These are phyloP conservation scores for Tolypeutes matacus DNA, from an alignment of 2,797 vertebrate species.

Conservation along the genomic window DNA sequence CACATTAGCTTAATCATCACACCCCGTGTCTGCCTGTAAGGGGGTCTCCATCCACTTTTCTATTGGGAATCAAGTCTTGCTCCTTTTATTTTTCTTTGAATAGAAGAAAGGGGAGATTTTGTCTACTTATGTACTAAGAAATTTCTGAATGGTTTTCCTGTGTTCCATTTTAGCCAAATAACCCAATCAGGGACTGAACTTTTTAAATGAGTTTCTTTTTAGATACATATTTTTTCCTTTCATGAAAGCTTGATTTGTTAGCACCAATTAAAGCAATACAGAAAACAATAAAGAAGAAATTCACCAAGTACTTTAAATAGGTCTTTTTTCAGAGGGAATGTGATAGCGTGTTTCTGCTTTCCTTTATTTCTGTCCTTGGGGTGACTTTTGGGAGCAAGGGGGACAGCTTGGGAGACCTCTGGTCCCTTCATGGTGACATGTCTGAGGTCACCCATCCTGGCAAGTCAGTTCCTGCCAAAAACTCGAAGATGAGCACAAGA, in stretches of 20 bases:
- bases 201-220: slow-evolving; percentile 21
- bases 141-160: not conserved
- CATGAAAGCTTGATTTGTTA: not conserved
- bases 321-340: slow-evolving; percentile 14
- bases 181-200: not conserved
- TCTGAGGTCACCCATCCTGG: not conserved
- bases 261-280: not conserved
- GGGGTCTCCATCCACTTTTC: not conserved
- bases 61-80: not conserved
- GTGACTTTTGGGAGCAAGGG: not conserved
- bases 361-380: not conserved
- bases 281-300: not conserved
- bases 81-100: slow-evolving; percentile 9
- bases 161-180: not conserved
- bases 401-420: not conserved
- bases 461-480: not conserved
- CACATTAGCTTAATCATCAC: too few relatives aligned
- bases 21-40: not conserved
- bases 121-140: not conserved
- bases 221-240: not conserved
- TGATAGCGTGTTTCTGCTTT: not conserved
- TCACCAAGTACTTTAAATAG: not conserved
- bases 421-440: not conserved
- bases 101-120: not conserved
- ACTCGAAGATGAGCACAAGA: slow-evolving; percentile 47